Conservation (phyloP, 2,797 vertebrate species). For the Manis javanica region DNA sequence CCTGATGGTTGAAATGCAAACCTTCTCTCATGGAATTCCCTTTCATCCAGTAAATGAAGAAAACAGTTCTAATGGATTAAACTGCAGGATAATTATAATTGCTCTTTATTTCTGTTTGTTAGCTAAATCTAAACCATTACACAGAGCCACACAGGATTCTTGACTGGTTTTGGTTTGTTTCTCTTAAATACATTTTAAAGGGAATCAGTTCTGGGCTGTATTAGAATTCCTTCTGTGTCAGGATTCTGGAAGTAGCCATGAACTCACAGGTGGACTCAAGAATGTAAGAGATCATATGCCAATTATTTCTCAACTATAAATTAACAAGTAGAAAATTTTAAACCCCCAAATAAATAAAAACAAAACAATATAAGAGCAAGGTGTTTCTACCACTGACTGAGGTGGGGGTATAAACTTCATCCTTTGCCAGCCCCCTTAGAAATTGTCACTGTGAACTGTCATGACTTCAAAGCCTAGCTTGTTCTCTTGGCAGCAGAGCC, state of each 20-base stretch:
- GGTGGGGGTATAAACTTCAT: background rate
- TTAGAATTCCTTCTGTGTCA: conserved; percentile 29
- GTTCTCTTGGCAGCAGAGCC: background rate
- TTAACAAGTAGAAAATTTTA: background rate
- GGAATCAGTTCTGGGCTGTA: background rate
- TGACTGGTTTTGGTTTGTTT: conserved; percentile 52
- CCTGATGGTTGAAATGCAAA: background rate
- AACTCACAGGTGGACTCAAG: conserved; percentile 23
- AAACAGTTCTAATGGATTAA: background rate
- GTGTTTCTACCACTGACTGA: conserved; percentile 28
- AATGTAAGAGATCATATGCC: background rate
- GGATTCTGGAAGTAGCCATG: conserved; percentile 30
- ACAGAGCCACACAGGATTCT: background rate
- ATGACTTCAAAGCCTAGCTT: conserved; percentile 47
- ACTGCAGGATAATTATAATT: background rate
- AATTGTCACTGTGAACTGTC: conserved; percentile 18
- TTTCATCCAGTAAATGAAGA: background rate
- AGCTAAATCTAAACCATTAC: background rate
- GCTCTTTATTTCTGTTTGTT: background rate
- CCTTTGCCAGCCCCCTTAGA: conserved; percentile 39
- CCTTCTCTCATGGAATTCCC: background rate
- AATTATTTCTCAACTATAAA: background rate
- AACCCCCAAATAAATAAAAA: background rate
- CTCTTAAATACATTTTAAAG: conserved; percentile 37
- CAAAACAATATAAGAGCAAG: background rate